Evolutionary conservation across 1,140 invertebrate species (phyloP).

Genomic region (Grapholita molesta): DNA sequence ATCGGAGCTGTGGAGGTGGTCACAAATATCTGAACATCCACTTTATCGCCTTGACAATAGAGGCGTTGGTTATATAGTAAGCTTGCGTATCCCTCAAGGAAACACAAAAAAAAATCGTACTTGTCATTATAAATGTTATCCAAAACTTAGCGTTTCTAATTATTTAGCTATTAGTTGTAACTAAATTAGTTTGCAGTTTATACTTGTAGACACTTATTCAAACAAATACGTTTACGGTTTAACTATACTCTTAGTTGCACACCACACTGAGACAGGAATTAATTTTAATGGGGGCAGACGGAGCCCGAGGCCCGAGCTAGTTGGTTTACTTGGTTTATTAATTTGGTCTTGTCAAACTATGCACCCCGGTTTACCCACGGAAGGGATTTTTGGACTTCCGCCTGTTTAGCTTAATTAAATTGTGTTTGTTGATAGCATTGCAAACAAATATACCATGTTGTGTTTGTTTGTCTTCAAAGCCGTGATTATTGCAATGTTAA

Average conservation of each 20-base stretch:
- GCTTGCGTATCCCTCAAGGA: too few relatives aligned
- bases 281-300: constrained; percentile 23
- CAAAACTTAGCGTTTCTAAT: too few relatives aligned
- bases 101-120: too few relatives aligned
- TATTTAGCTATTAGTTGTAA: too few relatives aligned
- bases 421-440: constrained; percentile 1
- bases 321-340: constrained; percentile 51
- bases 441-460: not conserved
- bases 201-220: too few relatives aligned
- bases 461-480: not conserved
- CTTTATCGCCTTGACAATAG: too few relatives aligned
- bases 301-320: constrained; percentile 27
- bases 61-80: too few relatives aligned
- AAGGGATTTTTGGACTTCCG: constrained; percentile 13
- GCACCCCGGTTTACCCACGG: constrained; percentile 26
- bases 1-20: too few relatives aligned
- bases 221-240: too few relatives aligned
- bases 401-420: not conserved
- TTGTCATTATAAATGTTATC: too few relatives aligned
- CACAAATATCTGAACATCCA: too few relatives aligned
- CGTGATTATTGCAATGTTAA: not conserved
- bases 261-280: not conserved
- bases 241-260: not conserved
- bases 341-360: constrained; percentile 56
- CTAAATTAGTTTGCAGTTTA: too few relatives aligned